phyloP scores from a whole-genome alignment of 1,140 invertebrate genomes.

The Trachymyrmex cornetzi region DNA sequence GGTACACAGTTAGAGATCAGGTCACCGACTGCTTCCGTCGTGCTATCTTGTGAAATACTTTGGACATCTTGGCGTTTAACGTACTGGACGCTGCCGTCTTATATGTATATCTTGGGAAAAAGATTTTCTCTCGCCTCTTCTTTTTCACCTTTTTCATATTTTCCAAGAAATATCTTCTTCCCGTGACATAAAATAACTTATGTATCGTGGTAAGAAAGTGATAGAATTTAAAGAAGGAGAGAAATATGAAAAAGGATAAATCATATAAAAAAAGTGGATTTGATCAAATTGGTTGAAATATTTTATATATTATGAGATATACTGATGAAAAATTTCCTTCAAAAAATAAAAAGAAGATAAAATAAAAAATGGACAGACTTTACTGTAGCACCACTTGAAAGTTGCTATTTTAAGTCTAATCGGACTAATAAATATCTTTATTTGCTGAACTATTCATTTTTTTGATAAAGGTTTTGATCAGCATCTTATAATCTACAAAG shows the following conservation, averaged over 20 bases:
- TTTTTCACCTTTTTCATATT: background rate
- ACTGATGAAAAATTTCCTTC: too few relatives aligned
- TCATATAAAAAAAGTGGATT: too few relatives aligned
- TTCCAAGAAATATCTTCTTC: slow-evolving; percentile 11
- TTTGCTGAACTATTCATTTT: too few relatives aligned
- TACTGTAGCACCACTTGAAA: too few relatives aligned
- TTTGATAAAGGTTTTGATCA: too few relatives aligned
- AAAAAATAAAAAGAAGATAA: too few relatives aligned
- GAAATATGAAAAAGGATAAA: background rate
- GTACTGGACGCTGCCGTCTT: background rate
- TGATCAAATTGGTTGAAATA: too few relatives aligned
- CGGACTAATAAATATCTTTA: too few relatives aligned
- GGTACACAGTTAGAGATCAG: slow-evolving; percentile 59
- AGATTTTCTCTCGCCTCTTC: background rate
- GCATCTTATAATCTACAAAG: too few relatives aligned
- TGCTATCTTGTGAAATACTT: slow-evolving; percentile 42
- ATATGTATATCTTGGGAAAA: background rate
- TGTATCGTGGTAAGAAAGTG: background rate
- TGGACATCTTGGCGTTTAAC: slow-evolving; percentile 29
- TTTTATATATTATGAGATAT: too few relatives aligned
- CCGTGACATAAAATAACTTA: background rate
- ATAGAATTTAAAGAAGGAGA: background rate
- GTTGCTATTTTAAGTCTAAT: too few relatives aligned
- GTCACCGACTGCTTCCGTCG: slow-evolving; percentile 63
- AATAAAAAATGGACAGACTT: too few relatives aligned